Evolutionary conservation across 2,113 vertebrate species (phyloP), one percentile per base, ranked within the genome.

Genomic region (Ictalurus furcatus): DNA sequence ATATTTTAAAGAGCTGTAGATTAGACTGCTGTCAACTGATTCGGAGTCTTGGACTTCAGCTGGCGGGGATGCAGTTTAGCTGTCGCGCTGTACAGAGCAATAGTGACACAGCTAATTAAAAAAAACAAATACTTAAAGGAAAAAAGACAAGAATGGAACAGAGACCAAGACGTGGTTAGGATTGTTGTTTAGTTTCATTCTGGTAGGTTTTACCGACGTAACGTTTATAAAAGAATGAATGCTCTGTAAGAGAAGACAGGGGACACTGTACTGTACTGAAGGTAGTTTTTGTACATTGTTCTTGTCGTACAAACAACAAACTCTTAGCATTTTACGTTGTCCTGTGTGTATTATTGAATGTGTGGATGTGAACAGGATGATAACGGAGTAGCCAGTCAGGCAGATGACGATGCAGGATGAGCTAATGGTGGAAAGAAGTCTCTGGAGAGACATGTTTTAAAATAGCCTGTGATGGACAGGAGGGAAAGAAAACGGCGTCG

Each of bases 401-500:
- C 48, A 13, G 54, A 59, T 59, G 80, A 59, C 30, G 54, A 82
- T 37, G 80, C 80, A 59, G 54, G 30, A 82, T 59, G n/a, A 82
- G 80, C 80, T 82, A 6, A 63, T 59, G 61, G 34, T 4, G 61
- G 83, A 48, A 65, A 48, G 37, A 67, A 44, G 65, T 63, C 56
- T 80, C 48, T n/a, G 44, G 44, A n/a, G 78, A n/a, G 48, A 54
- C 61, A 83, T 6, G 58, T 21, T 69, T 85, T 85, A 61, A 34
- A 65, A 63, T 30, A 52, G 44, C 23, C 37, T 61, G 3, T 58
- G 58, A 59, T 86, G 81, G 87, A 65, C 74, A 12, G 16, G 90
- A 73, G 84, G 76, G 25, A 58, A 17, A 34, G 80, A 54, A 8
- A 86, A 52, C n/a, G 19, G 37, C 8, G 16, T 19, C 44, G 67